Evolutionary conservation across 2,113 vertebrate species (phyloP), one percentile per base, ranked within the genome.

Genomic region (Mugil cephalus): DNA sequence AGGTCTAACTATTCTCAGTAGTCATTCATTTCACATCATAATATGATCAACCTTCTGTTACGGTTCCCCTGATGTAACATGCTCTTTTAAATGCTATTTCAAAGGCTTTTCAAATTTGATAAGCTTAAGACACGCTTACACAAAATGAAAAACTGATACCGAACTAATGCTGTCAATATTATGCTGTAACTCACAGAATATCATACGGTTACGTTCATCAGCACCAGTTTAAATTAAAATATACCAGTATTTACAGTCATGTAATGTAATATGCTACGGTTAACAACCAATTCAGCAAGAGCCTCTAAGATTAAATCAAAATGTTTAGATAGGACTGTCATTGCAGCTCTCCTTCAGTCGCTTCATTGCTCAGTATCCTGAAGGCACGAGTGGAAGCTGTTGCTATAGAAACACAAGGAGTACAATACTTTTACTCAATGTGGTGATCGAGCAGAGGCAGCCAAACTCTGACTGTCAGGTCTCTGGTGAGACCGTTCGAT

Each of bases 391-490:
- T 76, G 61, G 70, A 83, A 89, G 85, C 82, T 65, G 91, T 93
- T 91, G 91, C 90, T 84, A 91, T 93, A 91, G 90, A 87, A 91
- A 93, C 91, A 76, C 84, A 76, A 73, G 79, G 58, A 88, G 66
- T 84, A 89, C 87, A 87, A 79, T 83, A 79, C 58, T 89, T 90
- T 87, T 70, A 68, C 40, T 83, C 67, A 87, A 82, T 82, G 78
- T 66, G 72, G 56, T 73, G 80, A 83, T 83, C 69, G 46, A 77
- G 82, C 72, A 82, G 62, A 84, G 39, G 68, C 77, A 85, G 78
- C 73, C 70, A 72, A 86, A 88, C 73, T 77, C 79, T 62, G 69
- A 86, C 74, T 80, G 69, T 71, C 68, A 71, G 68, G 63, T 77
- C 69, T 84, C 65, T 47, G 14, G 21, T 55, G 83, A 89, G 55